Percentiles rank a stretch among this genome's conserved stretches.
phyloP scores from a whole-genome alignment of 1,140 invertebrate species.

The Teleopsis dalmanni region DNA sequence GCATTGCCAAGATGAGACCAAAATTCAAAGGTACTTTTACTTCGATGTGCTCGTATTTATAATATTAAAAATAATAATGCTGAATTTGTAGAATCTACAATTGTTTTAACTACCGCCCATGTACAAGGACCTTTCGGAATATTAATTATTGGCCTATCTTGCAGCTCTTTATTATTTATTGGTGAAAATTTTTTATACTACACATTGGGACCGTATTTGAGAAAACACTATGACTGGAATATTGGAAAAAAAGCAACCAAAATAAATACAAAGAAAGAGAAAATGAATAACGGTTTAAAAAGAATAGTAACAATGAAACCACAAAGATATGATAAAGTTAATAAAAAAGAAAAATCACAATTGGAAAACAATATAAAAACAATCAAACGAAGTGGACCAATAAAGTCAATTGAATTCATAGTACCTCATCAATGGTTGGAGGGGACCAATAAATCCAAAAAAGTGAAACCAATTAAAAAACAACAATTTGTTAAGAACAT shows the following conservation, averaged over 20 bases:
- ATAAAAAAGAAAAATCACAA: no score
- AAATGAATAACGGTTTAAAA: background rate
- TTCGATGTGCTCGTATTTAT: background rate
- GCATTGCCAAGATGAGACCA: slow-evolving; percentile 31
- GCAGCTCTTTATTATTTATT: slow-evolving; percentile 3
- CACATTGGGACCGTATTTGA: background rate
- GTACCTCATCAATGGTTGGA: no score
- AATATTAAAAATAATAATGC: background rate
- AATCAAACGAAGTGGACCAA: no score
- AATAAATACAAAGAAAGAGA: background rate
- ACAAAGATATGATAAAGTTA: no score
- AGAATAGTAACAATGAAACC: background rate
- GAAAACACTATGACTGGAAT: background rate
- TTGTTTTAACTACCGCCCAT: slow-evolving; percentile 45
- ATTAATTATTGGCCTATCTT: slow-evolving; percentile 37
- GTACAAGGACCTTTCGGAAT: slow-evolving; percentile 47
- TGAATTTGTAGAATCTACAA: slow-evolving; percentile 21
- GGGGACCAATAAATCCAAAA: no score
- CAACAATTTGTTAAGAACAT: no score
- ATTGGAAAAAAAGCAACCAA: background rate
- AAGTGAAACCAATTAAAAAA: no score
- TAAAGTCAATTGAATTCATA: no score
- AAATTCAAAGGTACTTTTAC: slow-evolving; percentile 14
- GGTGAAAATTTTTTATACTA: slow-evolving; percentile 4
- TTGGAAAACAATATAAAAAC: no score